Evolutionary conservation across 2,113 vertebrate genomes (phyloP), one percentile per base, ranked within the genome.

Genomic region (Macquaria australasica): DNA sequence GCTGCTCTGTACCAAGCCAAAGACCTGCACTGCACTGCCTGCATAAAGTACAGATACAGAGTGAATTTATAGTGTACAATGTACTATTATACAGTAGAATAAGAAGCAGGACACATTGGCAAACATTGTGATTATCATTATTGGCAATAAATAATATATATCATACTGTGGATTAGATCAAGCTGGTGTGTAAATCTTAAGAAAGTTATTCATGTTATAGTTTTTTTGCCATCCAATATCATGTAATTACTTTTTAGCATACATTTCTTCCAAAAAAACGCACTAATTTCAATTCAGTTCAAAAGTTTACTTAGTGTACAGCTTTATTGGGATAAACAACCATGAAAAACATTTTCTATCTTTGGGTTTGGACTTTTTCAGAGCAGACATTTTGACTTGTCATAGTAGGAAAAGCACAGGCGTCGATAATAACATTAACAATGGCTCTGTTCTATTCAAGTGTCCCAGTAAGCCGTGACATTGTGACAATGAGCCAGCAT

Each of bases 1-100:
- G 74, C 78, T 85, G 77, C 59, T 72, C 74, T 74, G 72, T 50
- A 74, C 63, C 37, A 39, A 87, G 73, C 43, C 62, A 74, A 51
- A 87, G 56, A 78, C 45, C 66, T 78, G 67, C 62, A 64, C 66
- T 12, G 73, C 41, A 64, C 45, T n/a, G 68, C 48, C 58, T 79
- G 25, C 58, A 73, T 16, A 48, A 20, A 23, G 8, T 37, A 45
- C 9, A 63, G 16, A 50, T 5, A 66, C 31, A 60, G 6, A 9
- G 6, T 53, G 4, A 69, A 75, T 50, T n/a, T 1, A 58, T 53
- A 71, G 37, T 55, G 18, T 39, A 25, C 66, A 83, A 50, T 37
- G 10, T 56, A 8, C 28, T 51, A 21, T 9, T 48, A 20, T 41
- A 7, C 1, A 12, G 5, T 2, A 73, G 5, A 14, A 45, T 20